Percentiles rank a stretch among this genome's conserved stretches.
These are phyloP conservation scores for Sarcophaga caerulescens DNA, from an alignment of 2,888 invertebrate genomes.

Conservation along the genomic window DNA sequence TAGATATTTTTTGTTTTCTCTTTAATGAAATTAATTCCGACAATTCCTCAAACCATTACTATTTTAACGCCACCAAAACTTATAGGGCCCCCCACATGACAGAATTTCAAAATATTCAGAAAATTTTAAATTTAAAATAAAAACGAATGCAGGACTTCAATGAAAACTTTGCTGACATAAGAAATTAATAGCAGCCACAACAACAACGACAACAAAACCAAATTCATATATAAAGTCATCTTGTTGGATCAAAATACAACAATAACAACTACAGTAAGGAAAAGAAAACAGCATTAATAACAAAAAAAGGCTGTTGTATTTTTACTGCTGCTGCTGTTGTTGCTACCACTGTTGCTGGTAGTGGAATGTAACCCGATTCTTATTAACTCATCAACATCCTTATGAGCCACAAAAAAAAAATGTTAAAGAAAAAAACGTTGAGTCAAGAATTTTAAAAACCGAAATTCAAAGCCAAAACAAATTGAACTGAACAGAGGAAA, in stretches of 20 bases:
- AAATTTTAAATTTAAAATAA: too few species aligned
- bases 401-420: conserved; percentile 42
- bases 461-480: conserved; percentile 56
- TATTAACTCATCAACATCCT: conserved; percentile 79
- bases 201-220: too few species aligned
- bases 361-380: conserved; percentile 79
- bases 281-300: conserved; percentile 43
- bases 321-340: conserved; percentile 51
- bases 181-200: too few species aligned
- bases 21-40: too few species aligned
- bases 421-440: conserved; percentile 15
- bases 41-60: too few species aligned
- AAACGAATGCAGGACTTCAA: too few species aligned
- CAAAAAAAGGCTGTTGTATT: conserved; percentile 18
- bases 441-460: conserved; percentile 37
- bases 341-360: conserved; percentile 53
- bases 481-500: conserved; percentile 71
- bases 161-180: too few species aligned
- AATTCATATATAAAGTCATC: conserved; percentile 58
- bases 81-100: too few species aligned
- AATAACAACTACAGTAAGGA: not conserved
- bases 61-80: too few species aligned
- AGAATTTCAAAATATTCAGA: too few species aligned
- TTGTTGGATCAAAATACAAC: conserved; percentile 61
- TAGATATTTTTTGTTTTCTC: too few species aligned